Conservation (phyloP, 2,113 vertebrate species). For the Clupea harengus region DNA sequence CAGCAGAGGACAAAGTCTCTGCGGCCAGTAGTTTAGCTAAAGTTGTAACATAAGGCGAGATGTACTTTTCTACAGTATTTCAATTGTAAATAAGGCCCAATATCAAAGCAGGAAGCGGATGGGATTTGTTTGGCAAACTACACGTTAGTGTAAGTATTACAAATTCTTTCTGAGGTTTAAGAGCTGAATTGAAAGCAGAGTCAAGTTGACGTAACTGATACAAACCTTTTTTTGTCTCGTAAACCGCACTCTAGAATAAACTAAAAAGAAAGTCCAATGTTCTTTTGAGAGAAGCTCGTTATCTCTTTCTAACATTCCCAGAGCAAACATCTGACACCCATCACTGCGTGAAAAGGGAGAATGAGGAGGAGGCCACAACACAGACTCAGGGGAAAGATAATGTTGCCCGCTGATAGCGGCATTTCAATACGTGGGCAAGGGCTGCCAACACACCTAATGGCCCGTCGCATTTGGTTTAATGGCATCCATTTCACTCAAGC, state of each 20-base stretch:
- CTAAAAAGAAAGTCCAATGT: not conserved
- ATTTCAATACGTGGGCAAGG: slow-evolving; percentile 32
- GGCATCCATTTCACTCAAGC: slow-evolving; percentile 43
- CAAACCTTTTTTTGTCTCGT: not conserved
- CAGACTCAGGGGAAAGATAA: slow-evolving; percentile 52
- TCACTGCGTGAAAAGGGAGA: slow-evolving; percentile 41
- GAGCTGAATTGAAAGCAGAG: not conserved
- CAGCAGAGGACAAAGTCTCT: not conserved
- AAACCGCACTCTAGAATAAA: not conserved
- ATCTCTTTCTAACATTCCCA: slow-evolving; percentile 43
- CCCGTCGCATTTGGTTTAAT: slow-evolving; percentile 39
- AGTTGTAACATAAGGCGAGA: not conserved
- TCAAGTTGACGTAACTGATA: not conserved
- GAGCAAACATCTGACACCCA: slow-evolving; percentile 38
- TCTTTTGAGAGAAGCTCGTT: slow-evolving; percentile 41
- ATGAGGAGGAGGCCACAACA: slow-evolving; percentile 38
- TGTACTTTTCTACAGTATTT: not conserved
- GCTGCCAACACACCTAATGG: slow-evolving; percentile 22
- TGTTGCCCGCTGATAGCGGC: slow-evolving; percentile 52
- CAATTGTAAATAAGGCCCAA: not conserved
- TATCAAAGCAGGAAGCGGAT: slow-evolving; percentile 9
- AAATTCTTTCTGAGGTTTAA: not conserved
- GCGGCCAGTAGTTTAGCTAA: not conserved
- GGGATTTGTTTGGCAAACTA: slow-evolving; percentile 8
- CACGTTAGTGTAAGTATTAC: not conserved